A percentile compares a stretch with the other conserved stretches of the same genome.
Conservation (phyloP, 2,113 vertebrate genomes). For the Neofelis nebulosa region DNA sequence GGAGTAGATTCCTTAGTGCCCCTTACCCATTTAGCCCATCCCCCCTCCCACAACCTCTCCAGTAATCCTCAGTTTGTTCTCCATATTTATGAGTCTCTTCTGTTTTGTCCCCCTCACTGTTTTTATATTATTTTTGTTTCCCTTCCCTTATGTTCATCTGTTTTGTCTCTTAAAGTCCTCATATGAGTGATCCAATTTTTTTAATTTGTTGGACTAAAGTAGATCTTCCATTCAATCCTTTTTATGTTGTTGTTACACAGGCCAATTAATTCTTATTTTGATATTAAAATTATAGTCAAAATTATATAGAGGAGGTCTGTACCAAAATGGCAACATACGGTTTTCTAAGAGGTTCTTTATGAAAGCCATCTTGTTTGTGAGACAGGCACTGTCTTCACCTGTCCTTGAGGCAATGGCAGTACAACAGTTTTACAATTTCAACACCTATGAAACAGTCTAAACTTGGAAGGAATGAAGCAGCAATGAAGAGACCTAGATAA, state of each 20-base stretch:
- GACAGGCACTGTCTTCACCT: rapidly evolving
- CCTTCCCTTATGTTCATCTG: no score
- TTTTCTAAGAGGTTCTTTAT: background rate
- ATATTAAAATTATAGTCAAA: background rate
- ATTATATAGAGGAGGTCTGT: background rate
- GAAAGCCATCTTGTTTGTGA: rapidly evolving
- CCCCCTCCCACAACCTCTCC: no score
- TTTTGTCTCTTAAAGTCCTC: no score
- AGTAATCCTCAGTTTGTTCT: no score
- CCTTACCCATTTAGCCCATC: no score
- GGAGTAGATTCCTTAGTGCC: no score
- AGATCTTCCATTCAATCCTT: background rate
- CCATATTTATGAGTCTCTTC: no score
- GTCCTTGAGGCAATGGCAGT: background rate
- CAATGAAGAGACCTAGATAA: background rate
- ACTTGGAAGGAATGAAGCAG: background rate
- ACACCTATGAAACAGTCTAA: background rate
- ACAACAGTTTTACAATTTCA: background rate
- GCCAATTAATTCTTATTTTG: background rate
- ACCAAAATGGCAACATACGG: rapidly evolving
- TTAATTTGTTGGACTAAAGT: background rate
- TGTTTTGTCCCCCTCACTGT: no score
- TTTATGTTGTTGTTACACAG: background rate
- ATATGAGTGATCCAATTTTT: background rate
- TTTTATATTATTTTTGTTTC: no score